Percentiles rank a stretch among this genome's conserved stretches.
Conservation (phyloP, 2,888 invertebrate genomes). For the Conus canariensis region DNA sequence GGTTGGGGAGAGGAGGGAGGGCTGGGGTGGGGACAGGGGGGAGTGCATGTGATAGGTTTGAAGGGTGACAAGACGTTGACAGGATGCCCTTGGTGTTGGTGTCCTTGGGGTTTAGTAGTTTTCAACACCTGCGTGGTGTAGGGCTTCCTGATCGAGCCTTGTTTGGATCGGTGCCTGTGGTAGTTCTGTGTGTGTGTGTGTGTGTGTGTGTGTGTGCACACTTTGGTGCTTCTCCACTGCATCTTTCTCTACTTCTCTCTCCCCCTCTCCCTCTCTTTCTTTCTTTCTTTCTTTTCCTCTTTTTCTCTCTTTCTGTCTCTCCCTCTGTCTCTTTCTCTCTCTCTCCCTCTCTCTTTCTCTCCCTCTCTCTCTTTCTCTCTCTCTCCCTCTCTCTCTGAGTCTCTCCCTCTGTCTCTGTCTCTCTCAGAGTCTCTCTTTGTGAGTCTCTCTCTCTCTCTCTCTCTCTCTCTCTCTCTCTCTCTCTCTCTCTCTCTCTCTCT, state of each 20-base stretch:
- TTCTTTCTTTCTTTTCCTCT: neutral
- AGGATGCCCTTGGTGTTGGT: too few species aligned
- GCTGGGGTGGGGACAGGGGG: too few species aligned
- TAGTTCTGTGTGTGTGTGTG: too few species aligned
- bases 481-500: neutral
- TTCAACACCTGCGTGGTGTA: too few species aligned
- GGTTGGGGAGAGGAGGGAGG: too few species aligned
- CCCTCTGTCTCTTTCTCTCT: neutral
- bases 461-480: constrained; percentile 16
- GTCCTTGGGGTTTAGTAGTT: too few species aligned
- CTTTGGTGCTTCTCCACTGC: too few species aligned
- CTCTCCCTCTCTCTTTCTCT: neutral
- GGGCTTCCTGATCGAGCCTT: neutral
- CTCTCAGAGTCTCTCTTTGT: neutral
- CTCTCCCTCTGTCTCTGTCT: neutral
- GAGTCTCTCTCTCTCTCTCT: neutral
- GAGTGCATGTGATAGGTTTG: too few species aligned
- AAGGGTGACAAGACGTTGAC: too few species aligned
- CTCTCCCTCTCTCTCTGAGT: neutral
- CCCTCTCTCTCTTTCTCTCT: neutral
- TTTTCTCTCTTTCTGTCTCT: neutral
- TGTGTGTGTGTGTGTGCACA: too few species aligned
- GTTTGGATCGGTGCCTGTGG: neutral
- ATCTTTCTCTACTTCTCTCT: too few species aligned
- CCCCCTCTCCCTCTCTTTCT: too few species aligned